Evolutionary conservation across 2,888 invertebrate genomes (phyloP), one percentile per base, ranked within the genome.

Genomic region (Diarsia mendica): DNA sequence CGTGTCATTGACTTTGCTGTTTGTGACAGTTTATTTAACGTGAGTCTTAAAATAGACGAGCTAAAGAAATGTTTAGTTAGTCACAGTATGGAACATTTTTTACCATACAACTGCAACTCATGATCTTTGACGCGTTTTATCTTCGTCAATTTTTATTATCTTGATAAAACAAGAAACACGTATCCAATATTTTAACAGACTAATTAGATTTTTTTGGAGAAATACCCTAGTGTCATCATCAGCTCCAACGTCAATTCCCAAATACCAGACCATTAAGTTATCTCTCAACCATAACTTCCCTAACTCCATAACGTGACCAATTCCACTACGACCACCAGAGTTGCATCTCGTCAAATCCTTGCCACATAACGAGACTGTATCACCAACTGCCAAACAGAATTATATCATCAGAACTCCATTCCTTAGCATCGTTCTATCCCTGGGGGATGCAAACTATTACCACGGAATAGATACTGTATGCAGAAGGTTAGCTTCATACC

Each of bases 321-420:
- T 39, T 8, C 28, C 51, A 49, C 49, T 39, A 49, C n/a, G 44
- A 63, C 49, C 11, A 23, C n/a, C 6, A 39, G n/a, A 39, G 49
- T 23, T 15, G 61, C 33, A 55, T 4, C 58, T 60, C 10, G 48
- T 18, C 33, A 66, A 80, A 72, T 44, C 53, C 39, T 48, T 15
- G n/a, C 51, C 58, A 60, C 15, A 8, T 48, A 61, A 61, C 65
- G 39, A 77, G 48, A 33, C 28, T 28, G 55, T 64, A 64, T 58
- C 58, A 44, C 46, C 48, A 78, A 77, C 44, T 77, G 20, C 3
- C 39, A 68, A 82, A 78, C 64, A 68, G 51, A 68, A 75, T 69
- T 63, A 71, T 55, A 39, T 60, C 60, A 72, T 77, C 79, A 75
- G 60, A 75, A 82, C 53, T 67, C 64, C 55, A 74, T 85, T 75